A percentile compares a stretch with the other conserved stretches of the same genome.
These are phyloP conservation scores for Cepaea nemoralis DNA, from an alignment of 1,140 invertebrate genomes.

Conservation along the genomic window DNA sequence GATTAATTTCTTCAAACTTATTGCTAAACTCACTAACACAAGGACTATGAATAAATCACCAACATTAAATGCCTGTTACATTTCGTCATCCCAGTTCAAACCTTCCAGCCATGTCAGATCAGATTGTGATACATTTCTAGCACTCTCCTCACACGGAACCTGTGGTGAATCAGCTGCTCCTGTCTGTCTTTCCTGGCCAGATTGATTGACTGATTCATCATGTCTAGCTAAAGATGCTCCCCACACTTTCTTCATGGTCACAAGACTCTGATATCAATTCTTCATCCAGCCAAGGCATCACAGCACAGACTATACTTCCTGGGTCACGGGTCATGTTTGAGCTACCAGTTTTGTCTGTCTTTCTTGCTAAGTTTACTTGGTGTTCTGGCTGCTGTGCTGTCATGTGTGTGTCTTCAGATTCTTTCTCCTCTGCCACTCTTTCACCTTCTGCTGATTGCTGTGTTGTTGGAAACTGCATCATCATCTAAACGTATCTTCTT, in stretches of 20 bases:
- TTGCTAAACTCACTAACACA: no score
- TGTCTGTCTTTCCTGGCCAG: background rate
- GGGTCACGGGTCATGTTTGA: background rate
- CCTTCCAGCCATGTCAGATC: background rate
- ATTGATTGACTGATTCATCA: no score
- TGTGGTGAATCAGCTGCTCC: background rate
- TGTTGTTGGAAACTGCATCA: background rate
- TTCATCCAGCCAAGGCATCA: background rate
- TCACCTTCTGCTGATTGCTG: background rate
- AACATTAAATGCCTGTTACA: background rate
- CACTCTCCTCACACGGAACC: no score
- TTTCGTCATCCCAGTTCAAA: background rate
- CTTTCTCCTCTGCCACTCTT: background rate
- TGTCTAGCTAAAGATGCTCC: background rate
- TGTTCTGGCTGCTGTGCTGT: background rate
- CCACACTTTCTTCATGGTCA: background rate
- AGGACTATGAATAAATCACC: no score
- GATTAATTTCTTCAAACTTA: no score
- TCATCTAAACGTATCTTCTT: slow-evolving; percentile 4
- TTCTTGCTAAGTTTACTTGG: background rate
- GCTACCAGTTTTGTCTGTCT: background rate
- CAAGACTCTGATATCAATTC: background rate
- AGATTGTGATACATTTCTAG: background rate
- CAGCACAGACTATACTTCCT: no score
- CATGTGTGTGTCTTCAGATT: background rate